phyloP scores from a whole-genome alignment of 2,888 invertebrate genomes.

The Cheilosia scutellata region DNA sequence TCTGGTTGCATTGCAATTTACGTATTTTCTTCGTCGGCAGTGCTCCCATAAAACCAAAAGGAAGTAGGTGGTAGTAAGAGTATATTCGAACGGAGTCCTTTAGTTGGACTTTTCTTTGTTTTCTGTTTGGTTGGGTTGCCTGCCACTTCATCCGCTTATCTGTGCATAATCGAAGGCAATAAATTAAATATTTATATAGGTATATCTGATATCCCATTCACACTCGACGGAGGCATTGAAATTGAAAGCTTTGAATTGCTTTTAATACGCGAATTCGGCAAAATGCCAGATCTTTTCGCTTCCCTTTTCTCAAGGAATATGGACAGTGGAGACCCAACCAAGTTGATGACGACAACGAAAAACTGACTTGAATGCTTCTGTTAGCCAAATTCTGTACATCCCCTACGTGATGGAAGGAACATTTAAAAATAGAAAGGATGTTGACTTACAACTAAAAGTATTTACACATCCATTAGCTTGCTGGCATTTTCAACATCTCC shows the following conservation, averaged over 20 bases:
- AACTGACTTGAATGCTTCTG: constrained; percentile 24
- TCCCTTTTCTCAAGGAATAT: not conserved
- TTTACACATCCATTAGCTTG: constrained; percentile 58
- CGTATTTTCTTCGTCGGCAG: not conserved
- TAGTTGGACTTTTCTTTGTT: not conserved
- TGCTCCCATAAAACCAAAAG: too few relatives aligned
- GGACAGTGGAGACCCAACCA: constrained; percentile 3
- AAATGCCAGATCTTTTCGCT: constrained; percentile 2
- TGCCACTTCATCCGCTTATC: constrained; percentile 15
- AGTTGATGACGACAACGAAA: constrained; percentile 20
- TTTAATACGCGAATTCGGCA: constrained; percentile 28
- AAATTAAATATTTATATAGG: constrained; percentile 21
- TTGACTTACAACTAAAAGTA: constrained; percentile 50
- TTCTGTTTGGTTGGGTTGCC: not conserved
- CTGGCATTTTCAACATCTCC: not conserved
- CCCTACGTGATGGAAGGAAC: not conserved
- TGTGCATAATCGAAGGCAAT: constrained; percentile 26
- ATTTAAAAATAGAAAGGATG: constrained; percentile 16
- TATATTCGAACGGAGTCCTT: too few relatives aligned
- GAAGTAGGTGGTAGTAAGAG: not conserved
- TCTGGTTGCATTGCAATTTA: not conserved
- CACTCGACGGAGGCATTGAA: not conserved
- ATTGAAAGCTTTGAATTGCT: not conserved
- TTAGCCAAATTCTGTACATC: not conserved
- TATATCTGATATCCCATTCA: not conserved